These are phyloP conservation scores for Neopipo cinnamomea DNA, from an alignment of 2,113 vertebrate genomes.

Conservation along the genomic window DNA sequence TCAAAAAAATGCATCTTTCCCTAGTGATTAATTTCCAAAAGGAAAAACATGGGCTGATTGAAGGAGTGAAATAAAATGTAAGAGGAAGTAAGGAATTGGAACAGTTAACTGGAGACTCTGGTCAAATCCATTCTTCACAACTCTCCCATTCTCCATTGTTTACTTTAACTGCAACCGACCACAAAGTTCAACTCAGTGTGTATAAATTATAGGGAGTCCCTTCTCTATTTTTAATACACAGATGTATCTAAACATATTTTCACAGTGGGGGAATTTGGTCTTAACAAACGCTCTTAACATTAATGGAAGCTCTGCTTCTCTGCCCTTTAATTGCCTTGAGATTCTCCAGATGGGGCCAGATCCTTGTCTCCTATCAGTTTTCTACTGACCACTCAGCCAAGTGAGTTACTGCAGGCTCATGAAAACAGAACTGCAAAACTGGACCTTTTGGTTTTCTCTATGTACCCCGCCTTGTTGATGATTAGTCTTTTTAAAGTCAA, in stretches of 20 bases:
- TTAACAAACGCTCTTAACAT: background rate
- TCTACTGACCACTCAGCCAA: background rate
- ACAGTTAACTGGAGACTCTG: background rate
- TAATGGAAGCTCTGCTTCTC: background rate
- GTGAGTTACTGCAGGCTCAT: background rate
- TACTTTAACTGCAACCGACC: background rate
- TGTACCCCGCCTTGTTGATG: background rate
- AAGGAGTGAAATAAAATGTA: background rate
- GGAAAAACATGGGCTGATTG: background rate
- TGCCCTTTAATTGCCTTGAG: background rate
- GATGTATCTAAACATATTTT: background rate
- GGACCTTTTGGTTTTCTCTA: background rate
- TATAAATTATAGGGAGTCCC: background rate
- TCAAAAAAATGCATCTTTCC: background rate
- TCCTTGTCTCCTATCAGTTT: background rate
- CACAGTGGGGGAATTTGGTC: background rate
- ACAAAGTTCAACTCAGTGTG: background rate
- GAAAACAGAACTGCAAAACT: background rate
- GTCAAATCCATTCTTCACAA: background rate
- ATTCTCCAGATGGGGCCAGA: background rate
- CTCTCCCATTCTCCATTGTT: background rate
- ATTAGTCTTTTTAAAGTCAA: background rate
- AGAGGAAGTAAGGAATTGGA: background rate
- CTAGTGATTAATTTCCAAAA: background rate
- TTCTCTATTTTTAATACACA: background rate